Percentiles rank a stretch among this genome's conserved stretches.
These are phyloP conservation scores for Triplophysa rosa DNA, from an alignment of 2,113 vertebrate genomes.

Conservation along the genomic window DNA sequence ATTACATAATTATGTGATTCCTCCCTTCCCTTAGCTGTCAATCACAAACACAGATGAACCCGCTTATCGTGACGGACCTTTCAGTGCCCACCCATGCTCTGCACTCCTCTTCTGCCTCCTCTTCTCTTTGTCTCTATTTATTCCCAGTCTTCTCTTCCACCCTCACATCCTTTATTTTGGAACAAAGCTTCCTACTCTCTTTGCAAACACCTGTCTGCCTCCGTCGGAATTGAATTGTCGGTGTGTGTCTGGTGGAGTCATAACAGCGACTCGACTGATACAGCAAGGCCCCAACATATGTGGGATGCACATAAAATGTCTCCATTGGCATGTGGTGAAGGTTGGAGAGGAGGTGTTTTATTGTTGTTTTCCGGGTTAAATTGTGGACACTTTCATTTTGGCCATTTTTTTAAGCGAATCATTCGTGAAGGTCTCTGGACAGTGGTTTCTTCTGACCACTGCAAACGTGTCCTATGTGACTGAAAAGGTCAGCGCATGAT, in stretches of 20 bases:
- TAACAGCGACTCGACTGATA: not conserved
- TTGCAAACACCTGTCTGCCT: not conserved
- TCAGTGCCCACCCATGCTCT: not conserved
- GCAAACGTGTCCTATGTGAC: conserved; percentile 5
- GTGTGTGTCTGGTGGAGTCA: not conserved
- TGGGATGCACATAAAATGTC: not conserved
- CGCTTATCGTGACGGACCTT: not conserved
- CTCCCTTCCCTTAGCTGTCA: not conserved
- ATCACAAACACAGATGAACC: conserved; percentile 10
- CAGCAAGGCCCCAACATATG: not conserved
- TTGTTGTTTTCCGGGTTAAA: not conserved
- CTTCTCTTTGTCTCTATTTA: not conserved
- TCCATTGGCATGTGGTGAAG: not conserved
- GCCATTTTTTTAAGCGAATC: not conserved
- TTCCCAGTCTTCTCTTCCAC: not conserved
- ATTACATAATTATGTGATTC: conserved; percentile 16
- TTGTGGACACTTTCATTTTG: not conserved
- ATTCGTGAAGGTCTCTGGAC: not conserved
- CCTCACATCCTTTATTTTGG: conserved; percentile 32
- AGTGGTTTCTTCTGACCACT: not conserved
- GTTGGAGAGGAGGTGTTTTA: not conserved
- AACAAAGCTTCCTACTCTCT: conserved; percentile 5
- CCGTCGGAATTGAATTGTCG: not conserved
- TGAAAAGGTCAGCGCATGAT: conserved; percentile 30
- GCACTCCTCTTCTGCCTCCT: not conserved